Evolutionary conservation across 1,140 invertebrate species (phyloP).

Genomic region (Cherax quadricarinatus): DNA sequence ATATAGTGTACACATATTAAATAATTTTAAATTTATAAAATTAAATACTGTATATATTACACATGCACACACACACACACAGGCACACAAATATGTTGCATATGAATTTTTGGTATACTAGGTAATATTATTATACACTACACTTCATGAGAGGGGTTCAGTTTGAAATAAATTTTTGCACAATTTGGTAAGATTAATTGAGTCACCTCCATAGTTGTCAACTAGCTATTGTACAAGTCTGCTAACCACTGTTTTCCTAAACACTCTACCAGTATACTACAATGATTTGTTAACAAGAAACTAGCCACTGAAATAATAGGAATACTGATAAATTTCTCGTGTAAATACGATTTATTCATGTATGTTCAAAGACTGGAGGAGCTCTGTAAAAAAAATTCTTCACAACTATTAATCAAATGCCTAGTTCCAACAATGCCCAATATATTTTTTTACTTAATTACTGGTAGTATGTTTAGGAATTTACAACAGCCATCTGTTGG

Average conservation of each 20-base stretch:
- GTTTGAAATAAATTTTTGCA: conserved; percentile 14
- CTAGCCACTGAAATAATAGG: conserved; percentile 10
- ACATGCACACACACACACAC: conserved; percentile 46
- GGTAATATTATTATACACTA: conserved; percentile 12
- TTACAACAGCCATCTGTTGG: conserved; percentile 25
- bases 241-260: conserved; percentile 37
- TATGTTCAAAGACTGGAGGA: not conserved
- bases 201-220: conserved; percentile 65
- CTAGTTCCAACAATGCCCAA: conserved; percentile 34
- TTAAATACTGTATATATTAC: conserved; percentile 18
- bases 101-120: conserved; percentile 55
- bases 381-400: not conserved
- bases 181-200: conserved; percentile 52
- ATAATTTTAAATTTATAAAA: conserved; percentile 33
- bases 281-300: conserved; percentile 6
- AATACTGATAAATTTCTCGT: not conserved
- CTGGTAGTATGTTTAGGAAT: conserved; percentile 20
- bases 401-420: conserved; percentile 18
- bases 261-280: conserved; percentile 35
- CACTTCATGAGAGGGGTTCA: not conserved
- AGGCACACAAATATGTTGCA: conserved; percentile 19
- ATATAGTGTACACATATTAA: conserved; percentile 27
- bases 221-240: conserved; percentile 69
- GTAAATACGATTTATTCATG: not conserved
- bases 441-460: not conserved